These are phyloP conservation scores for Odocoileus hemionus DNA, from an alignment of 2,113 vertebrate genomes.

Conservation along the genomic window DNA sequence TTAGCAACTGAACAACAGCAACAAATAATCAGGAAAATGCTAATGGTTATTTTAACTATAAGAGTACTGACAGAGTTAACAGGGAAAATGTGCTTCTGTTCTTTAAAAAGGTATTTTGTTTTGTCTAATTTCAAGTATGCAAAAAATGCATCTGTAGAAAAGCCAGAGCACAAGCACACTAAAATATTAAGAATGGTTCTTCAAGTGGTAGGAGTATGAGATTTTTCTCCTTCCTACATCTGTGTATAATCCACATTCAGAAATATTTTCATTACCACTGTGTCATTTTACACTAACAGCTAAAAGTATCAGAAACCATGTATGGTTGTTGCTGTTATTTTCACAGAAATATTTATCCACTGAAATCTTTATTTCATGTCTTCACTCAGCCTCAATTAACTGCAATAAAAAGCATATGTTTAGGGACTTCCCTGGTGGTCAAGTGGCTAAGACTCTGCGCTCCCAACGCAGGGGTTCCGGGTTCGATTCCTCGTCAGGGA, in stretches of 20 bases:
- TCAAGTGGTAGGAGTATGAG: not conserved
- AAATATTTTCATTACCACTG: not conserved
- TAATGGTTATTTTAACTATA: not conserved
- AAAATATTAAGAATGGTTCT: not conserved
- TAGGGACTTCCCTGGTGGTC: not conserved
- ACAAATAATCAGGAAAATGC: not conserved
- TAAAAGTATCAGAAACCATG: not conserved
- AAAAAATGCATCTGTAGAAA: not conserved
- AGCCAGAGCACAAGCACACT: not conserved
- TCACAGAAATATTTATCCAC: not conserved
- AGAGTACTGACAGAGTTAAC: not conserved
- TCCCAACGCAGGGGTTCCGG: not conserved
- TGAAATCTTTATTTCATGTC: not conserved
- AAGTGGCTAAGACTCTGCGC: not conserved
- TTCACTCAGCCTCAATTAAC: not conserved
- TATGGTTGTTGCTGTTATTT: not conserved
- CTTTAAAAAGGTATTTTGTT: conserved; percentile 7
- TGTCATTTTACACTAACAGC: not conserved
- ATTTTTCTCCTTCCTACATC: not conserved
- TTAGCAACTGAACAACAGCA: not conserved
- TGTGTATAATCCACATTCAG: not conserved
- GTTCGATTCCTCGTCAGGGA: not conserved
- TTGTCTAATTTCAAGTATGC: not conserved
- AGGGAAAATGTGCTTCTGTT: not conserved
- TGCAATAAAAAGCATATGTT: not conserved